phyloP scores from a whole-genome alignment of 2,113 vertebrate species.

The Sapayoa aenigma region DNA sequence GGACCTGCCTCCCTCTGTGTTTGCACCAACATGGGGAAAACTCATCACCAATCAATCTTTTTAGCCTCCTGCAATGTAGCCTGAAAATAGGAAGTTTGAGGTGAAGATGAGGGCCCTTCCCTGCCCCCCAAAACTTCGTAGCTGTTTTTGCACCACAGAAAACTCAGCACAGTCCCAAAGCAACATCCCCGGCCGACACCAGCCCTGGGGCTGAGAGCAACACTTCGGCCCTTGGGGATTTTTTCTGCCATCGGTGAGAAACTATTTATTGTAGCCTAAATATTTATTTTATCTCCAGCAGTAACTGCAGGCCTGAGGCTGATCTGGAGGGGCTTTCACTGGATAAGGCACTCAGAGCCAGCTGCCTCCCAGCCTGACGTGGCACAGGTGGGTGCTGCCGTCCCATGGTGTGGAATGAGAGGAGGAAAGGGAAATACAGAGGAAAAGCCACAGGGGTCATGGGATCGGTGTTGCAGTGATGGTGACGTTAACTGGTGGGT shows the following conservation, averaged over 20 bases:
- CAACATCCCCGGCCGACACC: accelerated
- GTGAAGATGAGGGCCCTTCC: background rate
- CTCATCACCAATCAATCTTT: accelerated
- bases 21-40: background rate
- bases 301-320: background rate
- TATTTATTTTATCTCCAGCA: background rate
- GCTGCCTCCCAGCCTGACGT: background rate
- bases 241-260: background rate
- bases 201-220: background rate
- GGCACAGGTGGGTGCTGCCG: background rate
- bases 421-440: background rate
- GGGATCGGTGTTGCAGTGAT: background rate
- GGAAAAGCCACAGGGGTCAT: background rate
- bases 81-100: background rate
- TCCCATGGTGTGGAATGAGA: background rate
- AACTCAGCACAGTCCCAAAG: background rate
- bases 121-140: background rate
- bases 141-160: background rate
- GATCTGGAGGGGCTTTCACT: background rate
- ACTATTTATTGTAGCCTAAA: background rate
- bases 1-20: background rate
- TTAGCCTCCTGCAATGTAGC: background rate
- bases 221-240: accelerated
- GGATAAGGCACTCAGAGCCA: background rate
- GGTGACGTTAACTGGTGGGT: accelerated